Base-by-base conservation (phyloP, 1,140 invertebrate genomes). In the Drosophila parvula region DNA sequence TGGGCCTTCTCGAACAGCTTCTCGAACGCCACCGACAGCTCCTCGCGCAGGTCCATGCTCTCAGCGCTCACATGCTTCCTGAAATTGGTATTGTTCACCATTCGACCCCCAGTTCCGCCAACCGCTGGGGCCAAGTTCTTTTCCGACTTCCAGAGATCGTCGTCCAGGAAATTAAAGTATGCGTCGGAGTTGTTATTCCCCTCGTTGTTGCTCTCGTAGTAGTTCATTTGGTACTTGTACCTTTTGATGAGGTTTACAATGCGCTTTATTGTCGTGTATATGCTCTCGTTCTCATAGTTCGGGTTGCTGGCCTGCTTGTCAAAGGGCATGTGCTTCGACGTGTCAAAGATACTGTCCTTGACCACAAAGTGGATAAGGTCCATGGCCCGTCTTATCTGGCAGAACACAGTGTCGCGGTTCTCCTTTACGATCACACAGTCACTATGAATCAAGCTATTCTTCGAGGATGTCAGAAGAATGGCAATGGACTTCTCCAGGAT, bases 361-460 rank as follows among this genome's bases (percentile, higher is more conserved):
- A 99, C 97, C 48, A 99, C 98, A 92, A 97, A 98, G 93, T 99
- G 98, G 89, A 99, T 98, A 41, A 99, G 94, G 92, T 99, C 98
- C 95, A 99, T 98, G 16, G 98, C 98, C 73, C 98, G 94, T 68
- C 98, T 94, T 96, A 99, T 99, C 93, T 99, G 97, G 90, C 97
- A 98, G 93, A 98, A 98, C 7, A 99, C 98, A 0, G 98, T 99
- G 92, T 99, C 98, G 9, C 98, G 94, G 92, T 99, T 99, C 92
- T 99, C 97, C 65, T 97, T 94, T 0, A 98, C 97, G 34, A 97
- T 96, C 55, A 96, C 94, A 93, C 98, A 98, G 73, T 99, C 98
- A 1, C 98, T 98, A 93, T 99, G 98, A 77, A 98, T 94, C 50
- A 99, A 93, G 90, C 97, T 98, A 10, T 98, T 95, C 94, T 99